These are phyloP conservation scores for Asteroscopus sphinx DNA, from an alignment of 2,888 invertebrate genomes.

Conservation along the genomic window DNA sequence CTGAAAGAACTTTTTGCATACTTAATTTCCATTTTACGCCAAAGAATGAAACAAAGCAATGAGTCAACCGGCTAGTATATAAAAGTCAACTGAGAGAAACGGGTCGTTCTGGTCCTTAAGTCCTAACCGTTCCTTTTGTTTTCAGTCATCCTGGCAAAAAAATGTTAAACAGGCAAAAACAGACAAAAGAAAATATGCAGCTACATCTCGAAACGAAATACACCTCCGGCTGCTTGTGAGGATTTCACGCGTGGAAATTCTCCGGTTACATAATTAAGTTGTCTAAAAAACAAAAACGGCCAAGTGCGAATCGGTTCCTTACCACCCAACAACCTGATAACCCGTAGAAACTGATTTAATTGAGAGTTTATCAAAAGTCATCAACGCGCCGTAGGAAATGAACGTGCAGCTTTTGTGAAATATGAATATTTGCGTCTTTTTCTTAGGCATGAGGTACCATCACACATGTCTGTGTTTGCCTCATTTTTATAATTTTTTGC, in stretches of 20 bases:
- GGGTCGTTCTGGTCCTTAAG: slow-evolving; percentile 47
- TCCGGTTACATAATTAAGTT: slow-evolving; percentile 60
- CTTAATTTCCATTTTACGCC: slow-evolving; percentile 15
- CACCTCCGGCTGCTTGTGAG: slow-evolving; percentile 30
- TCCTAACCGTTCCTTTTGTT: slow-evolving; percentile 35
- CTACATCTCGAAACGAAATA: slow-evolving; percentile 20
- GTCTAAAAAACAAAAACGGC: no score
- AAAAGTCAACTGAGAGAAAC: slow-evolving; percentile 39
- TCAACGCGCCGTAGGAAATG: no score
- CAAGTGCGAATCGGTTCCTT: no score
- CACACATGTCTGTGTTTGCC: no score
- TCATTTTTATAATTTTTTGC: no score
- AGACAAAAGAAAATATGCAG: slow-evolving; percentile 25
- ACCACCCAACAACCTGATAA: no score
- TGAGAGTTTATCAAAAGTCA: no score
- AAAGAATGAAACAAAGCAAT: slow-evolving; percentile 27
- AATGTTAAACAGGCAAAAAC: slow-evolving; percentile 18
- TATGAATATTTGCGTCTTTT: no score
- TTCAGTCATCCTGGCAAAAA: slow-evolving; percentile 41
- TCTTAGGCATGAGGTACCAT: no score
- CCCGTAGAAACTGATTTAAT: no score
- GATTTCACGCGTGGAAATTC: slow-evolving; percentile 53
- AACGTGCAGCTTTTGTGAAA: no score
- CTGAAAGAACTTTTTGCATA: slow-evolving; percentile 1
- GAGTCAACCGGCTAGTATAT: slow-evolving; percentile 28